These are phyloP conservation scores for Platynereis dumerilii DNA, from an alignment of 2,888 invertebrate species.

Conservation along the genomic window DNA sequence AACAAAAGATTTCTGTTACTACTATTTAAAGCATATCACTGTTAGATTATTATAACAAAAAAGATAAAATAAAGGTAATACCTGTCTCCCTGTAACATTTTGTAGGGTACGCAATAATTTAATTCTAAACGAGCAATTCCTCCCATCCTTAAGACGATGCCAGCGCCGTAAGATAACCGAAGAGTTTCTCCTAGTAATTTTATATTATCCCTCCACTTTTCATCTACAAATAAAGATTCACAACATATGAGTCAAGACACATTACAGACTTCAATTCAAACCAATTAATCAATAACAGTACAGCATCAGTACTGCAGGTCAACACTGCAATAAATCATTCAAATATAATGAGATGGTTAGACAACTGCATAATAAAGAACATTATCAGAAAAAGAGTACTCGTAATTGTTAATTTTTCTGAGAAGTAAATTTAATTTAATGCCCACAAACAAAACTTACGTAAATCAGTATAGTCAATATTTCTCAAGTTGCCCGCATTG, in stretches of 20 bases:
- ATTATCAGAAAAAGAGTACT: too few relatives aligned
- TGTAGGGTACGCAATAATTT: constrained; percentile 87
- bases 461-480: constrained; percentile 50
- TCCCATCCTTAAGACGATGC: constrained; percentile 83
- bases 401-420: too few relatives aligned
- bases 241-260: background rate
- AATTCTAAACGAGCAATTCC: constrained; percentile 90
- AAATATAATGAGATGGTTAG: too few relatives aligned
- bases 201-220: constrained; percentile 25
- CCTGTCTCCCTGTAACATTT: constrained; percentile 72
- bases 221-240: constrained; percentile 7
- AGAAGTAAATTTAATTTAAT: too few relatives aligned
- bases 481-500: constrained; percentile 83
- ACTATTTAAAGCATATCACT: background rate
- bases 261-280: too few relatives aligned
- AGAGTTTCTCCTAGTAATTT: constrained; percentile 31
- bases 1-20: background rate
- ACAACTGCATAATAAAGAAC: too few relatives aligned
- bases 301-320: too few relatives aligned
- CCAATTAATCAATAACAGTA: too few relatives aligned
- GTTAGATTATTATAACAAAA: background rate
- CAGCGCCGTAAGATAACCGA: constrained; percentile 80
- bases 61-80: constrained; percentile 4
- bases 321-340: too few relatives aligned
- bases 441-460: too few relatives aligned